These are phyloP conservation scores for Pteronura brasiliensis DNA, from an alignment of 2,113 vertebrate species.

Conservation along the genomic window DNA sequence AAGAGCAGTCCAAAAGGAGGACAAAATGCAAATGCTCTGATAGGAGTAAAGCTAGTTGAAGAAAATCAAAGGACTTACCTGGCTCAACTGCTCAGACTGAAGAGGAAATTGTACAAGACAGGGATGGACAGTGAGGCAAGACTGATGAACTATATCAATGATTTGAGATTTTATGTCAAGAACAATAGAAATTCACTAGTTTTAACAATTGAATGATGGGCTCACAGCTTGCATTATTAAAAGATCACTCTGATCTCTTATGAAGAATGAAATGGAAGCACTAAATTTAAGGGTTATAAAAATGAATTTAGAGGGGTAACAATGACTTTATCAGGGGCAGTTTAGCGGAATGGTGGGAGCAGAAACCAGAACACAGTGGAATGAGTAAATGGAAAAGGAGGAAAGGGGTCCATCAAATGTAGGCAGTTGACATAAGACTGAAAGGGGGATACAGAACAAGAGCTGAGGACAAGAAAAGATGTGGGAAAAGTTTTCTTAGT, in stretches of 20 bases:
- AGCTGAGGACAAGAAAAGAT: not conserved
- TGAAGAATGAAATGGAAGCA: not conserved
- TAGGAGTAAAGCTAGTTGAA: not conserved
- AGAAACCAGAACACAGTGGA: not conserved
- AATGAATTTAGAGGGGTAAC: not conserved
- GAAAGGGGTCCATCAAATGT: not conserved
- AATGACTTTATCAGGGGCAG: not conserved
- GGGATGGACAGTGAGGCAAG: not conserved
- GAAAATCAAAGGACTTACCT: not conserved
- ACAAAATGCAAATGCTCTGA: not conserved
- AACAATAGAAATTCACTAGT: not conserved
- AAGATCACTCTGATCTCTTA: not conserved
- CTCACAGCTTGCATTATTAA: constrained; percentile 1
- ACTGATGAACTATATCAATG: not conserved
- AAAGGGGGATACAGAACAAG: not conserved
- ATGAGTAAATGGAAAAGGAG: not conserved
- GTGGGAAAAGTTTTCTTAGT: not conserved
- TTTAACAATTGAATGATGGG: not conserved
- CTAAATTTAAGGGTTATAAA: not conserved
- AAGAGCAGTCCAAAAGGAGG: not conserved
- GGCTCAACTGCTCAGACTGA: not conserved
- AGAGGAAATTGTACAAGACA: constrained; percentile 3
- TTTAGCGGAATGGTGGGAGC: not conserved
- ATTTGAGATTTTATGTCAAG: not conserved
- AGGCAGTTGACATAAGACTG: not conserved